Evolutionary conservation across 2,888 invertebrate genomes (phyloP), one percentile per base, ranked within the genome.

Genomic region (Apodemia hepburni): DNA sequence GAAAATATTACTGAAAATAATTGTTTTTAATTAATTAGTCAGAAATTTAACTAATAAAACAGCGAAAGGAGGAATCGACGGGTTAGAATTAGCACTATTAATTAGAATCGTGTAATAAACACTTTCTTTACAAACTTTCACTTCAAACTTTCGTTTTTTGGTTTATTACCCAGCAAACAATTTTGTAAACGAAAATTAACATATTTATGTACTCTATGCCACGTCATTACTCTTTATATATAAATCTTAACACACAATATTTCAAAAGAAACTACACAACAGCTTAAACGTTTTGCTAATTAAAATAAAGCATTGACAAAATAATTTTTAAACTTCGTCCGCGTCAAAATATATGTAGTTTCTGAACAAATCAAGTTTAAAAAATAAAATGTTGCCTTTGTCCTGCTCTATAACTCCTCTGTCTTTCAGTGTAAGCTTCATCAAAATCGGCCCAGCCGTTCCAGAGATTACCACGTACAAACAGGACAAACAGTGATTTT

Each of bases 11-110:
- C 54, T 54, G 3, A 49, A 49, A 27, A 27, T 22, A 22, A 15
- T 54, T 54, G 27, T 27, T 27, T 27, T 12, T 27, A 54, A 54
- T 54, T 54, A 54, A 54, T 54, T 54, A 54, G 54, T 54, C 27
- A 18, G 47, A 49, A 54, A 51, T 27, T 15, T 42, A 42, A 15
- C 15, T 38, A 38, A 51, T 51, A 9, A 11, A 51, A 22, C 11
- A 3, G 22, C 11, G 54, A 54, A 54, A 54, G 5, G 54, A 22
- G 15, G 54, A 54, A 54, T 54, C 27, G 54, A 54, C 54, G 12
- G 15, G 22, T 54, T 29, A 1, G n/a, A 54, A 54, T 54, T 54
- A 54, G 27, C 54, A 45, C 45, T 27, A 15, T 15, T 54, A 54
- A 57, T 57, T 29, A 57, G 29, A 57, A 29, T 27, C 18, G 27